A percentile compares a stretch with the other conserved stretches of the same genome.
These are phyloP conservation scores for Melanotaenia pygmaea DNA, from an alignment of 2,797 vertebrate genomes.

Conservation along the genomic window DNA sequence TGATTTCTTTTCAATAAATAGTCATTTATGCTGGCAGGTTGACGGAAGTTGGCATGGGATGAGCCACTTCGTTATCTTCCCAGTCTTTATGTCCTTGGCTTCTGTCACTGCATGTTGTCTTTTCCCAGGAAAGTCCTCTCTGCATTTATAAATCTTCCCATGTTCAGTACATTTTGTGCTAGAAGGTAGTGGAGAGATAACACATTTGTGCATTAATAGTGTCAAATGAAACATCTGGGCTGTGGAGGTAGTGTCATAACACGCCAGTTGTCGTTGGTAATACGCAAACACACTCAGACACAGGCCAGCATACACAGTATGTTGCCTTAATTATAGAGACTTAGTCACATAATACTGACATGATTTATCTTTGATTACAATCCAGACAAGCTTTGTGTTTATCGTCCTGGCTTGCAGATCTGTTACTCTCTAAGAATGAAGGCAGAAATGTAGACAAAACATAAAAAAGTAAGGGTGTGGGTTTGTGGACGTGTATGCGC, in stretches of 20 bases:
- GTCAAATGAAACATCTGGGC: conserved; percentile 36
- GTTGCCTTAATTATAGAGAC: conserved; percentile 16
- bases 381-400: conserved; percentile 60
- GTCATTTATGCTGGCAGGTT: not conserved
- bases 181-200: conserved; percentile 1
- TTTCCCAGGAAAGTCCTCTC: conserved; percentile 14
- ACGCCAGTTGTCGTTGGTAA: conserved; percentile 8
- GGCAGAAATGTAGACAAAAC: conserved; percentile 66
- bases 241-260: conserved; percentile 16
- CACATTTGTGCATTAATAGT: conserved; percentile 26
- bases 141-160: conserved; percentile 8
- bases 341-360: conserved; percentile 44
- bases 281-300: conserved; percentile 6
- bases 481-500: conserved; percentile 26
- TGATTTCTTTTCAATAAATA: not conserved
- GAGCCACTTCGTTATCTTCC: not conserved
- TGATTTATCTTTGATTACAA: conserved; percentile 58
- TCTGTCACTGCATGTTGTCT: conserved; percentile 17
- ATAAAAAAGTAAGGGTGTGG: conserved; percentile 57
- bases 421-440: conserved; percentile 48
- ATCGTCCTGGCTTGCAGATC: conserved; percentile 44
- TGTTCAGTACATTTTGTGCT: conserved; percentile 30
- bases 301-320: conserved; percentile 10
- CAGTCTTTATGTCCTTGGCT: conserved; percentile 7
- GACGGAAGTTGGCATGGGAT: not conserved